These are phyloP conservation scores for Brachyhypopomus occidentalis DNA, from an alignment of 2,113 vertebrate genomes.

Conservation along the genomic window DNA sequence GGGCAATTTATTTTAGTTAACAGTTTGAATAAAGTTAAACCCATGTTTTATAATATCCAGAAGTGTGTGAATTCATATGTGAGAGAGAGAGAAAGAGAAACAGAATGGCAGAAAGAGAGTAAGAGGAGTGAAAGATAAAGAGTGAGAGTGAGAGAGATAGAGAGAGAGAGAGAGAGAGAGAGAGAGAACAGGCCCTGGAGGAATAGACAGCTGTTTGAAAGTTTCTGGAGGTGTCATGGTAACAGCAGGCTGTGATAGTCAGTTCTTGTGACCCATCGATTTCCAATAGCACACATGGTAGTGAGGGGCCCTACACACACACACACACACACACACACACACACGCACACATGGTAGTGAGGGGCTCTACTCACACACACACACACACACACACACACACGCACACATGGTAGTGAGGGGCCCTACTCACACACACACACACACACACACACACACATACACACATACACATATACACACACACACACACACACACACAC, in stretches of 20 bases:
- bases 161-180: constrained; percentile 39
- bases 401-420: no score
- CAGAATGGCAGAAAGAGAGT: no score
- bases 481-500: background rate
- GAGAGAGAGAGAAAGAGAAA: no score
- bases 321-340: constrained; percentile 66
- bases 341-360: no score
- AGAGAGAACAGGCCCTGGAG: constrained; percentile 31
- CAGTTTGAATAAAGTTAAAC: no score
- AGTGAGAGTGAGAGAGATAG: no score
- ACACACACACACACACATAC: constrained; percentile 26
- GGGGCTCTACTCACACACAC: background rate
- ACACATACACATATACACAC: constrained; percentile 49
- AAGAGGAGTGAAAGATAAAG: no score
- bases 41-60: no score
- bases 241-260: constrained; percentile 73
- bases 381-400: no score
- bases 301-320: constrained; percentile 72
- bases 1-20: no score
- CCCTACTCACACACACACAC: constrained; percentile 22
- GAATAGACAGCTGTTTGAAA: constrained; percentile 4
- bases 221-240: constrained; percentile 51
- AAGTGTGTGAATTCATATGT: no score
- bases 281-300: constrained; percentile 76
- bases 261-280: constrained; percentile 77